Evolutionary conservation across 2,797 vertebrate species (phyloP), one percentile per base, ranked within the genome.

Genomic region (Chaenodraco wilsoni): DNA sequence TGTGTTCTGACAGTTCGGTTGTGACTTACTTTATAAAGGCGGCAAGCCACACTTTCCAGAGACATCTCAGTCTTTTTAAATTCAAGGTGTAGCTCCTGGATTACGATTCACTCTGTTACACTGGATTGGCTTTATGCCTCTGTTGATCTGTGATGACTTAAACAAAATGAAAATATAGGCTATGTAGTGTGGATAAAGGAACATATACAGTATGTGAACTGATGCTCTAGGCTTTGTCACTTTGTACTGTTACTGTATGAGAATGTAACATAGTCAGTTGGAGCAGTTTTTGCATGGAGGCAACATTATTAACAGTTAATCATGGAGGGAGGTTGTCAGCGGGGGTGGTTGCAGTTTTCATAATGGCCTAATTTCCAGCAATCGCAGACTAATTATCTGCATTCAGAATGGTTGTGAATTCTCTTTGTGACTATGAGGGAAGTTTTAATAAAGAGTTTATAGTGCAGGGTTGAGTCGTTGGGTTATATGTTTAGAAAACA

Each of bases 361-460:
- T 87, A 88, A 91, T 83, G 89, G 82, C 86, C 84, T 91, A 82
- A 91, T 91, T 91, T 90, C 86, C 66, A 79, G 76, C 86, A 84
- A 91, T 91, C 63, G 78, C 81, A 88, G 76, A 83, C 87, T 89
- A 89, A 91, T 92, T 91, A 87, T 87, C 79, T 75, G 75, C 76
- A 72, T 87, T 87, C 82, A 77, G 74, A 82, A 73, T 87, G 85
- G 86, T 82, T 70, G 83, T 79, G 77, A 79, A 78, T 84, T 87
- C 60, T 84, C 84, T 79, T 84, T 72, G 85, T 76, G 79, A 84
- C 80, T 74, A 69, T 73, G 74, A 44, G 5, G 56, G 49, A 84
- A 83, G 74, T 72, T 89, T 83, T 82, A 82, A 81, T 84, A 63
- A 65, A 70, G 73, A 72, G 45, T 80, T 84, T 76, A 80, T 74